These are phyloP conservation scores for Cladopsammia gracilis DNA, from an alignment of 64 coral and sea anemone species.

Conservation along the genomic window DNA sequence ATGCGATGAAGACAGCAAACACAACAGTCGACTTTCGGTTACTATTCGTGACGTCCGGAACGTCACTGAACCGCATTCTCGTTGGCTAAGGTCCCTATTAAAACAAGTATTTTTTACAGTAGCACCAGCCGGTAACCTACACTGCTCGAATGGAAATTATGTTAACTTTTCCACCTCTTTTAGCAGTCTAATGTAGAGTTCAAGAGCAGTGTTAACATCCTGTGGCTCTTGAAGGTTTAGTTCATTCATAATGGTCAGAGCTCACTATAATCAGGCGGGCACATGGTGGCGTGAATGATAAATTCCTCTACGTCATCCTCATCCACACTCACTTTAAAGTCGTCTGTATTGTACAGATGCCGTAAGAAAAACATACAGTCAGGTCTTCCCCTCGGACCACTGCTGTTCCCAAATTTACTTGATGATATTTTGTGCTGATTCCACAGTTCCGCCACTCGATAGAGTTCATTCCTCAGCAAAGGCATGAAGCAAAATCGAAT, in stretches of 20 bases:
- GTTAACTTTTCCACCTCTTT: slow-evolving; percentile 57
- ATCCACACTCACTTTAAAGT: slow-evolving; percentile 45
- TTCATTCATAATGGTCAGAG: slow-evolving; percentile 61
- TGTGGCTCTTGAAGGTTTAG: slow-evolving; percentile 12
- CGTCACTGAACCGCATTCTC: no score
- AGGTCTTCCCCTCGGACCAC: slow-evolving; percentile 44
- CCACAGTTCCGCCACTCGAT: slow-evolving; percentile 51
- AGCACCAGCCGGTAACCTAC: no score
- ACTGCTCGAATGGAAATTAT: no score
- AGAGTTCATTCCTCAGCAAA: slow-evolving; percentile 37
- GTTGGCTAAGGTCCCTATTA: no score
- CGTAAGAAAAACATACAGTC: slow-evolving; percentile 72
- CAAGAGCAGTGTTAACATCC: slow-evolving; percentile 31
- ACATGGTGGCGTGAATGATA: slow-evolving; percentile 26
- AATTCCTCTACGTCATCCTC: slow-evolving; percentile 22
- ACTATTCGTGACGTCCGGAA: no score
- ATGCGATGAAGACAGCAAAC: no score
- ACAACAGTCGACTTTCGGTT: no score
- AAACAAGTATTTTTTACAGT: no score
- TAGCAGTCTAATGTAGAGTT: slow-evolving; percentile 37
- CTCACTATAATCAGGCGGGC: slow-evolving; percentile 23
- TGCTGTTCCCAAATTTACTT: slow-evolving; percentile 52
- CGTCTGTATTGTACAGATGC: slow-evolving; percentile 34
- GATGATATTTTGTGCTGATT: slow-evolving; percentile 52
- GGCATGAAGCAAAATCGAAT: slow-evolving; percentile 69